These are phyloP conservation scores for Samia ricini DNA, from an alignment of 1,140 invertebrate species.

Conservation along the genomic window DNA sequence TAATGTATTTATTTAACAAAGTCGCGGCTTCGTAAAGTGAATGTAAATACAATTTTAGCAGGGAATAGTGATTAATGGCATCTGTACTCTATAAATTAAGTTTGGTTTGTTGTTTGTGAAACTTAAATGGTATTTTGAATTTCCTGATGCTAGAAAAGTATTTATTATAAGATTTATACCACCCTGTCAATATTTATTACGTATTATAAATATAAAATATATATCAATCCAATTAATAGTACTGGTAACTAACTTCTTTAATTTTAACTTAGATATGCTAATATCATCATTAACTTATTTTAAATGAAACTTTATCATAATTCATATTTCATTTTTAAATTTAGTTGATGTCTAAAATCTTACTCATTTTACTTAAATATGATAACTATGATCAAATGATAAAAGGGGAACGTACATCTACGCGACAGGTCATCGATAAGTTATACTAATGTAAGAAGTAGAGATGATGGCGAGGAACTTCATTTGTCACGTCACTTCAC, in stretches of 20 bases:
- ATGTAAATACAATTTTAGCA: conserved; percentile 7
- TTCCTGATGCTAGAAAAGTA: background rate
- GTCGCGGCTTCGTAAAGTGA: conserved; percentile 3
- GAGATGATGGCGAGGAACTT: too few relatives aligned
- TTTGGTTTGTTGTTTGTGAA: background rate
- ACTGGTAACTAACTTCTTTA: background rate
- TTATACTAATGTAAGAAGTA: too few relatives aligned
- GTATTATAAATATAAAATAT: background rate
- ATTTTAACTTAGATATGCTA: background rate
- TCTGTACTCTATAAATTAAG: background rate
- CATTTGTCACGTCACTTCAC: too few relatives aligned
- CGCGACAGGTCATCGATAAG: too few relatives aligned
- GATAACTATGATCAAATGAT: too few relatives aligned
- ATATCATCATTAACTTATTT: background rate
- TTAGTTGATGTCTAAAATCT: too few relatives aligned
- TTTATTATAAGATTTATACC: background rate
- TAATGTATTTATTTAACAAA: conserved; percentile 19
- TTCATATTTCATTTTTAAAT: too few relatives aligned
- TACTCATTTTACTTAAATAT: too few relatives aligned
- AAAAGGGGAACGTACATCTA: too few relatives aligned
- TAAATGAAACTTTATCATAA: too few relatives aligned
- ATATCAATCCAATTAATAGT: background rate
- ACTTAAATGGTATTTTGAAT: background rate
- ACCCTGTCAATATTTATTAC: background rate
- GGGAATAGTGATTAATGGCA: background rate